These are phyloP conservation scores for Oreochromis aureus DNA, from an alignment of 2,113 vertebrate genomes.

Conservation along the genomic window DNA sequence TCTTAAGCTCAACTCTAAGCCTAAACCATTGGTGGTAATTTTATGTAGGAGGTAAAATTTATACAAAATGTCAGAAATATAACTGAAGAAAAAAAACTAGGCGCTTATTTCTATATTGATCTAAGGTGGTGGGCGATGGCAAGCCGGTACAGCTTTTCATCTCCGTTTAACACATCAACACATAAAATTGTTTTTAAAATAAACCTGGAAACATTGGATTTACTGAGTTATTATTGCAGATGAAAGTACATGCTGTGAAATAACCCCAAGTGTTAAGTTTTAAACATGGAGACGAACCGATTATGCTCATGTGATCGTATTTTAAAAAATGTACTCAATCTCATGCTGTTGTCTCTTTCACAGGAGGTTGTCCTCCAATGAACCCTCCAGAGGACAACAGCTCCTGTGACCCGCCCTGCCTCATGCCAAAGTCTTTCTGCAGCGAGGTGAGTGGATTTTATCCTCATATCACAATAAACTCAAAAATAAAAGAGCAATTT, in stretches of 20 bases:
- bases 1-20: neutral
- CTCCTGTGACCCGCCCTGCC: slow-evolving; percentile 88
- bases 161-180: neutral
- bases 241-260: neutral
- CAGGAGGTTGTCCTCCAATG: slow-evolving; percentile 87
- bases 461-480: neutral
- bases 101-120: neutral
- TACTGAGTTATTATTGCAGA: neutral
- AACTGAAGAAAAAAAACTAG: neutral
- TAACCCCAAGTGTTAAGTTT: neutral
- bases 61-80: slow-evolving; percentile 8
- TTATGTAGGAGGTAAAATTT: neutral
- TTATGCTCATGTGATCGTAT: neutral
- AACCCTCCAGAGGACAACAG: slow-evolving; percentile 81
- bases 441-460: slow-evolving; percentile 79
- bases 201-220: neutral
- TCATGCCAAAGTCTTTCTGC: slow-evolving; percentile 86
- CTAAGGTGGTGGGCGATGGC: neutral
- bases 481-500: neutral
- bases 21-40: neutral
- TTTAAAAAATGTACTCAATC: neutral
- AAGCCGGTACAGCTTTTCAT: neutral
- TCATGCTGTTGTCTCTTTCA: slow-evolving; percentile 31
- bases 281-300: neutral
- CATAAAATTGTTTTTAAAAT: neutral